These are phyloP conservation scores for Luscinia luscinia DNA, from an alignment of 2,797 vertebrate genomes.

Conservation along the genomic window DNA sequence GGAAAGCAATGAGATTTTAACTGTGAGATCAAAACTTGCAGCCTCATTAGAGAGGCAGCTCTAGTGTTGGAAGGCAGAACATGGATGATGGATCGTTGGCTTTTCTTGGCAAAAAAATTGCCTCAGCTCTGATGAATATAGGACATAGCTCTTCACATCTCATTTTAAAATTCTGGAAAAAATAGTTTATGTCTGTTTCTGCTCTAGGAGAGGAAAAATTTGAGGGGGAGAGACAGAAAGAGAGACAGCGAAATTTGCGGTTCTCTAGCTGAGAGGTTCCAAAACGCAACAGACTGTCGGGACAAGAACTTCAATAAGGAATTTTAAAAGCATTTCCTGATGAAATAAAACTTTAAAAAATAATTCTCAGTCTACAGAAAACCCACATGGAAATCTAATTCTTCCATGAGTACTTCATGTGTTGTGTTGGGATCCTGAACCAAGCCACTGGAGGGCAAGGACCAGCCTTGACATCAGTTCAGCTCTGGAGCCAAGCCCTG, in stretches of 20 bases:
- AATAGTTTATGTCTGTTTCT: not conserved
- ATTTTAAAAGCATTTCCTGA: constrained; percentile 14
- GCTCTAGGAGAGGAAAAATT: constrained; percentile 20
- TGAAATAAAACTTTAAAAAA: not conserved
- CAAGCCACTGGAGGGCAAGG: not conserved
- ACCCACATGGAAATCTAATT: not conserved
- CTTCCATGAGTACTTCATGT: not conserved
- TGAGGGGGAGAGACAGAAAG: not conserved
- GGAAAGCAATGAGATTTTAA: not conserved
- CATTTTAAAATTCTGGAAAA: constrained; percentile 56
- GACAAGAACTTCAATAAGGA: not conserved
- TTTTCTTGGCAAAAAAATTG: not conserved
- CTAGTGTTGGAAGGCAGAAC: not conserved
- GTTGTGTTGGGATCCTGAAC: not conserved
- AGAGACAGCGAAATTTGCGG: not conserved
- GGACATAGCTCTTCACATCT: not conserved
- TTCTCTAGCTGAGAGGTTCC: not conserved
- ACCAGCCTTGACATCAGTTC: not conserved
- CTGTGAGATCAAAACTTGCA: not conserved
- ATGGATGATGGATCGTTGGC: not conserved
- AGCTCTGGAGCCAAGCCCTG: not conserved
- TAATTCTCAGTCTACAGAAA: not conserved
- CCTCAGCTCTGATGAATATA: not conserved
- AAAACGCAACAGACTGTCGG: not conserved
- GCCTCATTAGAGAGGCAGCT: not conserved